Evolutionary conservation across 2,797 vertebrate species (phyloP), one percentile per base, ranked within the genome.

Genomic region (Echiichthys vipera): DNA sequence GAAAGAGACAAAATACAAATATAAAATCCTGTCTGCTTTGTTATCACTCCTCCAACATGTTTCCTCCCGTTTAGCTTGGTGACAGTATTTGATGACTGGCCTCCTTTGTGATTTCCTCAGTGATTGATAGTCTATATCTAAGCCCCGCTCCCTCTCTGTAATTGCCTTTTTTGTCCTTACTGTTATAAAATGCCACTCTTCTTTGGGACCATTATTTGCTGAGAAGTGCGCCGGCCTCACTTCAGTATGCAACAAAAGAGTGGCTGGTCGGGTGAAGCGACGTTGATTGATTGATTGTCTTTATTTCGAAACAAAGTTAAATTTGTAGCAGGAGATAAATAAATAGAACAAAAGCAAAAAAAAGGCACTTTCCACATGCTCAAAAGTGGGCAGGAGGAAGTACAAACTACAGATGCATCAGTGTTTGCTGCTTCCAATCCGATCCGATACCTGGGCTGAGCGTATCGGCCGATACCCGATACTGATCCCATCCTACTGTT

Each of bases 21-120:
- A 11, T 59, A 47, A 70, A 67, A 43, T 71, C 51, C 17, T 22
- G 43, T n/a, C 47, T 20, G 42, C 74, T 83, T 85, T 77, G 58
- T 83, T 84, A 24, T 61, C 64, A 64, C 75, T 81, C 87, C 81
- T 47, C 77, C 78, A 36, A 32, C 74, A 18, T 70, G 70, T 79
- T 81, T 79, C 65, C 77, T 76, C 55, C 78, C 78, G 56, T 74
- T 77, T 59, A 20, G 56, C 57, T 63, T 45, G 49, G 61, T 73
- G 79, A 74, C 85, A 79, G 8, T 30, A 50, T 73, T 74, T 72
- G 20, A 36, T 74, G 78, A 81, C 65, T 49, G 55, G 24, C 34
- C 0, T 64, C 61, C 29, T 77, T 85, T 89, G 75, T 87, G 56
- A 69, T 57, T 65, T 18, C 39, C 32, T 7, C 43, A 8, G 40